phyloP scores from a whole-genome alignment of 2,888 invertebrate genomes.

The Crocallis elinguaria region DNA sequence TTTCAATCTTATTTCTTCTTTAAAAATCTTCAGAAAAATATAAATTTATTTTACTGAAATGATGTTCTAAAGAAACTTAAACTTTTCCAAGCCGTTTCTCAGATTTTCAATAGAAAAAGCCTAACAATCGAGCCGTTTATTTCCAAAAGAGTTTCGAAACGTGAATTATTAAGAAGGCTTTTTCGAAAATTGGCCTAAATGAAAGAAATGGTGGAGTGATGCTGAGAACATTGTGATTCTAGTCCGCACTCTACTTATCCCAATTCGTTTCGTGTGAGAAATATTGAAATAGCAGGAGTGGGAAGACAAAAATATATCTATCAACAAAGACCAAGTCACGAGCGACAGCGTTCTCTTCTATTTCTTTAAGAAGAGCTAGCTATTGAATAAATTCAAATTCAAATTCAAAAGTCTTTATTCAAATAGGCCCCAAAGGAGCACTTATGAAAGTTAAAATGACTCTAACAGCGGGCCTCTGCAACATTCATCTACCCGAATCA shows the following conservation, averaged over 20 bases:
- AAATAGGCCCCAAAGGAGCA: no score
- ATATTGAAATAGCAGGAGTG: constrained; percentile 62
- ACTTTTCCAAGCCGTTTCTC: not conserved
- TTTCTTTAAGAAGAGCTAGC: not conserved
- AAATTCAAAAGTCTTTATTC: no score
- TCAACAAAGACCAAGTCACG: constrained; percentile 38
- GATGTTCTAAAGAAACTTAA: not conserved
- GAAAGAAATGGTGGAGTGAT: constrained; percentile 45
- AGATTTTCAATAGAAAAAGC: constrained; percentile 6
- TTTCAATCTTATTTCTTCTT: no score
- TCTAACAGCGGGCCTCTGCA: no score
- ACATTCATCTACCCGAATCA: no score
- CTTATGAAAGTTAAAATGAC: no score
- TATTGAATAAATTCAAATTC: no score
- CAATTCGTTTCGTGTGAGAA: constrained; percentile 63
- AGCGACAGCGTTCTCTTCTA: constrained; percentile 17
- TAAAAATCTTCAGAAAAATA: not conserved
- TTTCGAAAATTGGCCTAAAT: constrained; percentile 49
- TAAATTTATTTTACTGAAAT: not conserved
- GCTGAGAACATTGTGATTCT: constrained; percentile 54
- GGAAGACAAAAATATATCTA: constrained; percentile 54
- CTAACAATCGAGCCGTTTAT: constrained; percentile 12
- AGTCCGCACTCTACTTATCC: constrained; percentile 50
- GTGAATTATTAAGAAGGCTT: constrained; percentile 48
- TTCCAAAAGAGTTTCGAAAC: constrained; percentile 20